Base-by-base conservation (phyloP, 1,140 invertebrate species). In the Drosophila parabipectinata region DNA sequence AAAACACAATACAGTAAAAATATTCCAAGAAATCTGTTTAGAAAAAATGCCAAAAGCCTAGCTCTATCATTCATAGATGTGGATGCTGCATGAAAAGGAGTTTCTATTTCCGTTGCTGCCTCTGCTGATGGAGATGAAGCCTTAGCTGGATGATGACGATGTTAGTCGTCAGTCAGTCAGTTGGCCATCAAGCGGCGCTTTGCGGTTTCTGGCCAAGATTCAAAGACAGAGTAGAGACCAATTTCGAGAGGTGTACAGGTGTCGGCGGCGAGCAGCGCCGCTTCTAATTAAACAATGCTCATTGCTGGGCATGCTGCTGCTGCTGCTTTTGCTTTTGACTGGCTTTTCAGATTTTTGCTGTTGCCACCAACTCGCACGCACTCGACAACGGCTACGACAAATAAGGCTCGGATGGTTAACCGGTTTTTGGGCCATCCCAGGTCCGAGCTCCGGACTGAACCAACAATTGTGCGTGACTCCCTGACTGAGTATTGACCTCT, bases 121-220 rank as follows among this genome's bases (percentile, higher is more conserved):
- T 41, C 12, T 56, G 74, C 24, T 24, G 44, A 55, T 41, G 26
- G 8, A 44, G 41, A 44, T 44, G 41, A 18, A 44, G 41, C 8
- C 41, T 44, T 41, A 7, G 24, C 26, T 21, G 30, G 41, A 41
- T 50, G 62, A 39, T 51, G 71, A 53, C 48, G 69, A 28, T 63
- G 48, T 30, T 62, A 50, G 63, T 50, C 56, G 60, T 53, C 79
- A 83, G 75, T 85, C 81, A 87, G 82, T 85, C 83, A 85, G 82
- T 85, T 79, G 82, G 82, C 78, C 82, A 85, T 85, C 79, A 78
- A 87, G 82, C 82, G 82, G 82, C 69, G 82, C 71, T 88, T 88
- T 87, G 83, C 79, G 83, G 82, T 87, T 82, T 67, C 71, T 77
- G 57, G 59, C 57, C 52, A 72, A 62, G 30, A 59, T 71, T 47